phyloP scores from a whole-genome alignment of 2,113 vertebrate species.

The Hipposideros armiger region DNA sequence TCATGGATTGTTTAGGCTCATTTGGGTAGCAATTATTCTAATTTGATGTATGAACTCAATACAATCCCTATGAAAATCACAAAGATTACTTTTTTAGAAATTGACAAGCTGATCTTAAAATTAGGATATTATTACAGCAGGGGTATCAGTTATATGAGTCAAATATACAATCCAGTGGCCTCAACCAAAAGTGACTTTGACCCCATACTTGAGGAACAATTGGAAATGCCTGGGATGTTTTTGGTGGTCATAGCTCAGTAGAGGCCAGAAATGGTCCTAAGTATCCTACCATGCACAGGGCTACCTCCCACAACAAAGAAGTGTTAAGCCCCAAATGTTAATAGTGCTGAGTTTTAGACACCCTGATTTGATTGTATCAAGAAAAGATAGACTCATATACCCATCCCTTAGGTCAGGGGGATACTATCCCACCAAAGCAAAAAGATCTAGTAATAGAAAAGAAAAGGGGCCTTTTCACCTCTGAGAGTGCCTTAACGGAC shows the following conservation, averaged over 20 bases:
- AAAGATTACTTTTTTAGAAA: not conserved
- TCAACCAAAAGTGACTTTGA: not conserved
- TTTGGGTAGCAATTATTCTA: not conserved
- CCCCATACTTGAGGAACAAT: accelerated
- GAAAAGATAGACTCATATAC: not conserved
- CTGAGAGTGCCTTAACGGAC: not conserved
- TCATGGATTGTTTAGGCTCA: not conserved
- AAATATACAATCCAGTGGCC: not conserved
- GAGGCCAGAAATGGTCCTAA: not conserved
- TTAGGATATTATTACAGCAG: not conserved
- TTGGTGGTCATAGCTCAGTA: not conserved
- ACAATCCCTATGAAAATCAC: not conserved
- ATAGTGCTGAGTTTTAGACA: not conserved
- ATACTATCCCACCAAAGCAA: not conserved
- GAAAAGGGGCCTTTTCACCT: not conserved
- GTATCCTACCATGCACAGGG: not conserved
- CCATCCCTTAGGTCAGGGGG: not conserved
- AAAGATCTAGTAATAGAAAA: not conserved
- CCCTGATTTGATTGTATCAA: not conserved
- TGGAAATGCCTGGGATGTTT: not conserved
- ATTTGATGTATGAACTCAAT: not conserved
- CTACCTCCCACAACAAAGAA: not conserved
- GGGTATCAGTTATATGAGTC: not conserved
- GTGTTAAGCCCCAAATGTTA: not conserved
- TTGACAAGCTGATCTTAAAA: not conserved